Conservation (phyloP, 37 sponge, comb jelly and placozoan genomes). For the Oscarella lobularis region DNA sequence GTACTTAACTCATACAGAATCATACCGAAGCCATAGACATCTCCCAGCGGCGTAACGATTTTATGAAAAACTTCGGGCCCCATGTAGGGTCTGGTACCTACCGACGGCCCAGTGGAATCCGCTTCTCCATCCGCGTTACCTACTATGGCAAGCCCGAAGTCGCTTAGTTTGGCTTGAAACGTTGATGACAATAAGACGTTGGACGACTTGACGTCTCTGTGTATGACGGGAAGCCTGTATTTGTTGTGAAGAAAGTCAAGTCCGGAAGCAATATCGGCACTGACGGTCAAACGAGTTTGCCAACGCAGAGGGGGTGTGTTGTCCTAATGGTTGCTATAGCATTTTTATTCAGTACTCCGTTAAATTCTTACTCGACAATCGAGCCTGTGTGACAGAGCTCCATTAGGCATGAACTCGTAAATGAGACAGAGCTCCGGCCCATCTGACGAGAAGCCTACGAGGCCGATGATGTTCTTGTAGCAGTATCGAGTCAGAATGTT, state of each 20-base stretch:
- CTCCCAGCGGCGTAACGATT: not conserved
- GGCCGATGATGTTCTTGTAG: not conserved
- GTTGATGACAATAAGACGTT: not conserved
- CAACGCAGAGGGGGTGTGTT: not conserved
- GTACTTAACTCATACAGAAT: not conserved
- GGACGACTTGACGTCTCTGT: not conserved
- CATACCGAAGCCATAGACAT: not conserved
- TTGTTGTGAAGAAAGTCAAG: not conserved
- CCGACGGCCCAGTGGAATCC: not conserved
- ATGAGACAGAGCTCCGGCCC: not conserved
- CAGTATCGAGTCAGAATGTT: not conserved
- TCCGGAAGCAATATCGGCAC: not conserved
- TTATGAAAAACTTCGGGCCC: not conserved
- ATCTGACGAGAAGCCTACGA: not conserved
- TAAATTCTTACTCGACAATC: not conserved
- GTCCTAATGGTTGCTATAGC: not conserved
- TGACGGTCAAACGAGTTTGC: not conserved
- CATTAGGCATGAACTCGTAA: not conserved
- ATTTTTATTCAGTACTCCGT: no score
- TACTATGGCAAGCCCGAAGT: not conserved
- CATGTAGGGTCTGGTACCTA: slow-evolving; percentile 1
- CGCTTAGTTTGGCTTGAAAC: not conserved
- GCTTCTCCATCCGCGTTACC: not conserved
- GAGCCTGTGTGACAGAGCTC: not conserved
- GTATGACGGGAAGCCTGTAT: not conserved